phyloP scores from a whole-genome alignment of 1,140 invertebrate species.

The Drosophila pseudoananassae region DNA sequence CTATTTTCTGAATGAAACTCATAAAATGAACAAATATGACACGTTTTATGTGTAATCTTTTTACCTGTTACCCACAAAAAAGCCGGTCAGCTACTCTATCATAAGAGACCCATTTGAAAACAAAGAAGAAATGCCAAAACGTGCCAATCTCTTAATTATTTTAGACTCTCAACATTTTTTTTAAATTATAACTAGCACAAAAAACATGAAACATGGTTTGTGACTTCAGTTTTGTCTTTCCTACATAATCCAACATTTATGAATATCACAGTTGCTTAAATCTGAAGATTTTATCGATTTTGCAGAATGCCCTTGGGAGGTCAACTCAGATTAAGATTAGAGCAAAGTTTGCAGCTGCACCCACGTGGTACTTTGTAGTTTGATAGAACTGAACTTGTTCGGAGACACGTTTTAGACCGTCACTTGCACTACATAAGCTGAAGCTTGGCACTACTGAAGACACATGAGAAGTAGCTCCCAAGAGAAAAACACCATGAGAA shows the following conservation, averaged over 20 bases:
- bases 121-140: constrained; percentile 29
- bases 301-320: background rate
- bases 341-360: constrained; percentile 22
- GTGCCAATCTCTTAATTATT: constrained; percentile 20
- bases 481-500: constrained; percentile 31
- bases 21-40: background rate
- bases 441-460: background rate
- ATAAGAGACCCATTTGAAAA: constrained; percentile 13
- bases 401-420: constrained; percentile 14
- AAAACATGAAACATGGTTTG: constrained; percentile 14
- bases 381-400: constrained; percentile 27
- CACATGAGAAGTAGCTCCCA: constrained; percentile 2
- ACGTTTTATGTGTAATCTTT: constrained; percentile 15
- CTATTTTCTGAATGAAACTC: constrained; percentile 40
- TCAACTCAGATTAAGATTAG: constrained; percentile 14
- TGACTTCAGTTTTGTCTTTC: background rate
- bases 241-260: background rate
- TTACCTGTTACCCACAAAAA: constrained; percentile 4
- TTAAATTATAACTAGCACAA: background rate
- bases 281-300: background rate
- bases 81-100: background rate
- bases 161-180: background rate
- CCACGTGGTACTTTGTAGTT: constrained; percentile 1
- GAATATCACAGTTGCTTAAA: background rate
- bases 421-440: constrained; percentile 35